Evolutionary conservation across 2,888 invertebrate species (phyloP).

Genomic region (Auanema sp.): DNA sequence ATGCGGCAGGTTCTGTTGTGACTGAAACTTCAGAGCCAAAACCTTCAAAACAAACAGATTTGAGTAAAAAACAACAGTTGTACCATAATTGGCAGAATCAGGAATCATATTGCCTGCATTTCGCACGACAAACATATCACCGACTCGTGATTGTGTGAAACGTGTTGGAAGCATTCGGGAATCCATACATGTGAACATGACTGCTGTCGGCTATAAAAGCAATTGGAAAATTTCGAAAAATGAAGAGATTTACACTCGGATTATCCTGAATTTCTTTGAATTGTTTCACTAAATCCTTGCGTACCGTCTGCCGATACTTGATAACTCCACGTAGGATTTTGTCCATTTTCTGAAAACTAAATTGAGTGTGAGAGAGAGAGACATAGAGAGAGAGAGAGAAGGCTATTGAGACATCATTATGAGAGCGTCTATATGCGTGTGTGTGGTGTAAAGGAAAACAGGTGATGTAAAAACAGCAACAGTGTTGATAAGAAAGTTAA

Average conservation of each 20-base stretch:
- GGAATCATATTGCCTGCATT: constrained; percentile 95
- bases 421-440: too few relatives aligned
- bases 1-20: constrained; percentile 89
- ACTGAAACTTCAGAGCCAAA: constrained; percentile 70
- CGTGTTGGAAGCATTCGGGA: constrained; percentile 92
- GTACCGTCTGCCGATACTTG: constrained; percentile 80
- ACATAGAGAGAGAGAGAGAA: too few relatives aligned
- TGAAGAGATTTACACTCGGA: constrained; percentile 73
- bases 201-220: constrained; percentile 85
- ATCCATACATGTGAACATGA: constrained; percentile 97
- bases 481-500: too few relatives aligned
- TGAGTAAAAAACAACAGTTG: neutral
- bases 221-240: neutral
- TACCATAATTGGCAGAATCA: constrained; percentile 81
- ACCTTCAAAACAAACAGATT: constrained; percentile 23
- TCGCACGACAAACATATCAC: constrained; percentile 94
- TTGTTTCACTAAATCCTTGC: constrained; percentile 77
- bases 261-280: constrained; percentile 84
- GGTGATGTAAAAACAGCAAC: too few relatives aligned
- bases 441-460: too few relatives aligned
- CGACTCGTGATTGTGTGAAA: constrained; percentile 87
- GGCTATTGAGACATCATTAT: neutral
- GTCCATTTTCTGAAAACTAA: constrained; percentile 30
- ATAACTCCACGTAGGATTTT: constrained; percentile 83
- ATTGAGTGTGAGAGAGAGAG: too few relatives aligned